Conservation (phyloP, 2,797 vertebrate species). For the Spea hammondii region DNA sequence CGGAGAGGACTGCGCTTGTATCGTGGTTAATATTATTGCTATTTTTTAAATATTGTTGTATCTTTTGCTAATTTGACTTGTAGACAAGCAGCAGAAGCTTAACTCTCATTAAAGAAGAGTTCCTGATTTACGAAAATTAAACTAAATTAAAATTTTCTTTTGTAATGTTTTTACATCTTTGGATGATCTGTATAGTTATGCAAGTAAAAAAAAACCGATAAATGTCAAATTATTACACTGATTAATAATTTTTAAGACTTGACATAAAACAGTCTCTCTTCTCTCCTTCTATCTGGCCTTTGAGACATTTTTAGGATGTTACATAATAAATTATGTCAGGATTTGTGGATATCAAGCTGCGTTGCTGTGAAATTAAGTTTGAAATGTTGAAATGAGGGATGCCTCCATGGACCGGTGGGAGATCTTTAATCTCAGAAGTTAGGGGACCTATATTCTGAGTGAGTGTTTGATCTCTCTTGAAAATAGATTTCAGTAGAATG, state of each 20-base stretch:
- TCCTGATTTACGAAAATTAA: too few relatives aligned
- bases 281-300: conserved; percentile 28
- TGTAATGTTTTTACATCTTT: too few relatives aligned
- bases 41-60: too few relatives aligned
- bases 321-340: conserved; percentile 51
- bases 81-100: too few relatives aligned
- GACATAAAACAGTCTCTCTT: conserved; percentile 50
- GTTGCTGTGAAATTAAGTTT: conserved; percentile 55
- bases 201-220: neutral
- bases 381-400: conserved; percentile 56
- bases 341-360: conserved; percentile 56
- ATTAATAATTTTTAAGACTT: conserved; percentile 55
- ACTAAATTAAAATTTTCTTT: too few relatives aligned
- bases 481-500: conserved; percentile 59
- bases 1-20: too few relatives aligned
- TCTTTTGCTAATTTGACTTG: too few relatives aligned
- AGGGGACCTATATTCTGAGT: conserved; percentile 53
- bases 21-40: too few relatives aligned
- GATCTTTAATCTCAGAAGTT: conserved; percentile 62
- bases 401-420: conserved; percentile 59
- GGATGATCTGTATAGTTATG: too few relatives aligned
- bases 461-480: conserved; percentile 65
- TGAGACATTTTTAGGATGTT: conserved; percentile 41
- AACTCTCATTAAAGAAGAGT: too few relatives aligned
- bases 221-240: conserved; percentile 1